These are phyloP conservation scores for Aviceda cuculoides DNA, from an alignment of 2,797 vertebrate genomes.

Conservation along the genomic window DNA sequence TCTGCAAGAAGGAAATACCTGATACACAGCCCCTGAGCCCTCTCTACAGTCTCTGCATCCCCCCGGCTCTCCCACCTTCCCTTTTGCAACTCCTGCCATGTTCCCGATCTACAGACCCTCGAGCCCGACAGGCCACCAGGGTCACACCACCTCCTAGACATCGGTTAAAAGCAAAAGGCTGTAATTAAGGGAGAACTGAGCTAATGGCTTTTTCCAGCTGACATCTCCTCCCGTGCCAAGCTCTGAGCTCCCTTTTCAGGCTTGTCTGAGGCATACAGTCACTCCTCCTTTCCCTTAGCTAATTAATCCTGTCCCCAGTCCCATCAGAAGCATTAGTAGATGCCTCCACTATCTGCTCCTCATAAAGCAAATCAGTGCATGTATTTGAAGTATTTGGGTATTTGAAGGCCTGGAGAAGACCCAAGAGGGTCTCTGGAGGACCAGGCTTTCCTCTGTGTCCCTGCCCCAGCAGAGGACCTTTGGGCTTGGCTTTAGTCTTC, in stretches of 20 bases:
- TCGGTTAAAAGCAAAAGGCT: accelerated
- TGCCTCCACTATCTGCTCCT: not conserved
- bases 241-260: not conserved
- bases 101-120: not conserved
- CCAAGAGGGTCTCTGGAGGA: not conserved
- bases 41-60: not conserved
- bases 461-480: not conserved
- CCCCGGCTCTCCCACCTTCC: not conserved
- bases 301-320: not conserved
- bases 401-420: not conserved
- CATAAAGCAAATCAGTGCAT: not conserved
- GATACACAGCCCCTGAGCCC: not conserved
- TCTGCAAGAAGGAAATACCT: not conserved
- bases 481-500: not conserved
- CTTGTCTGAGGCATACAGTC: not conserved
- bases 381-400: not conserved
- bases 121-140: not conserved
- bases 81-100: accelerated
- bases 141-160: not conserved
- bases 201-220: not conserved
- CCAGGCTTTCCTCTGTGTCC: not conserved
- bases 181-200: not conserved
- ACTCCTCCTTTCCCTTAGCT: not conserved
- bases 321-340: not conserved
- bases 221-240: not conserved